phyloP scores from a whole-genome alignment of 2,113 vertebrate genomes.

The Centropristis striata region DNA sequence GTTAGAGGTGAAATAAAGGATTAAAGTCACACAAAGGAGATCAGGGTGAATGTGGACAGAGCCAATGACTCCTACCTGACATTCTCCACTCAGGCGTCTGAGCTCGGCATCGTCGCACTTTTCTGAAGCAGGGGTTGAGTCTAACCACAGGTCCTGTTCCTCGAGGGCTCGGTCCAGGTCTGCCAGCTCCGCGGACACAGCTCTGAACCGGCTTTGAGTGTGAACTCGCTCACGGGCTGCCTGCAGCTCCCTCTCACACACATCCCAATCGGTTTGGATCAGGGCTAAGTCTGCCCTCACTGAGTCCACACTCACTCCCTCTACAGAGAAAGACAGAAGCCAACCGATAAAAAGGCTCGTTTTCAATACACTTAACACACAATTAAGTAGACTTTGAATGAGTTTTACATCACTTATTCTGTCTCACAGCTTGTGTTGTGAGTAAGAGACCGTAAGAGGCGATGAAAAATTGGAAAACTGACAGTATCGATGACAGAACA shows the following conservation, averaged over 20 bases:
- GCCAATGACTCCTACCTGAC: conserved; percentile 84
- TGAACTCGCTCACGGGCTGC: conserved; percentile 84
- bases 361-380: background rate
- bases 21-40: conserved; percentile 12
- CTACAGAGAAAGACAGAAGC: conserved; percentile 67
- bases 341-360: background rate
- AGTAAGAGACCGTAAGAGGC: background rate
- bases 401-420: background rate
- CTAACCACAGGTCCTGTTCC: conserved; percentile 88
- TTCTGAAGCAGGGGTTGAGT: background rate
- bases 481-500: conserved; percentile 9
- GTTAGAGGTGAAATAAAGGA: background rate
- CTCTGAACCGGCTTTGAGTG: conserved; percentile 86
- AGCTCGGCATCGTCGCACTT: conserved; percentile 70
- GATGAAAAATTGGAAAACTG: background rate
- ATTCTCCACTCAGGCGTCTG: conserved; percentile 79
- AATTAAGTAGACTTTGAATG: background rate
- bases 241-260: conserved; percentile 81
- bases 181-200: conserved; percentile 85
- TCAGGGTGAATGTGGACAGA: background rate
- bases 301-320: conserved; percentile 77
- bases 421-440: background rate
- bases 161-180: conserved; percentile 83
- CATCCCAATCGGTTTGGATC: conserved; percentile 88
- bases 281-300: conserved; percentile 79